Percentiles rank a stretch among this genome's conserved stretches.
Conservation (phyloP, 2,888 invertebrate genomes). For the Lepidochitona cinerea region DNA sequence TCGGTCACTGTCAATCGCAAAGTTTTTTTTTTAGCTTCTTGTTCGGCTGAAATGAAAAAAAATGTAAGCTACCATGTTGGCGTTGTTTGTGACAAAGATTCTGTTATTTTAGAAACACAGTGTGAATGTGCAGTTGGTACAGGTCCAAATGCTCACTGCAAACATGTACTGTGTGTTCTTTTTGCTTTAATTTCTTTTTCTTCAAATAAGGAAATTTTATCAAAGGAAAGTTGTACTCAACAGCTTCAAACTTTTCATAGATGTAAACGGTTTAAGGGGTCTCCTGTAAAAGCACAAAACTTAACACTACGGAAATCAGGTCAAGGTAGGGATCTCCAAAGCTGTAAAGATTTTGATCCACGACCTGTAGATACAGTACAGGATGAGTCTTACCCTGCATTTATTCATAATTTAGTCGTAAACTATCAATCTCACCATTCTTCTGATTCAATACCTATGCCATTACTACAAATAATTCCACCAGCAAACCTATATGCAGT, state of each 20-base stretch:
- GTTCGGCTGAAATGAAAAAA: conserved; percentile 28
- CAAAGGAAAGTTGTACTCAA: conserved; percentile 31
- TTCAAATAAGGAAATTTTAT: conserved; percentile 4
- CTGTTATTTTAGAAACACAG: conserved; percentile 29
- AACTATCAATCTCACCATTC: conserved; percentile 11
- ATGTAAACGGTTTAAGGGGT: conserved; percentile 18
- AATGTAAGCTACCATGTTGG: conserved; percentile 25
- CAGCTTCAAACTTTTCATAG: conserved; percentile 29
- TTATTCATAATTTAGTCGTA: conserved; percentile 21
- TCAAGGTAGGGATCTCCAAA: neutral
- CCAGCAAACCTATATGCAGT: conserved; percentile 30
- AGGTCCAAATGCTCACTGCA: conserved; percentile 43
- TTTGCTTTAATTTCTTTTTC: conserved; percentile 19
- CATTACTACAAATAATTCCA: conserved; percentile 26
- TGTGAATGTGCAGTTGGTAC: conserved; percentile 43
- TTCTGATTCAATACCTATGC: conserved; percentile 27
- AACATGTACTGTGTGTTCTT: conserved; percentile 34
- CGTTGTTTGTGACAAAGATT: conserved; percentile 18
- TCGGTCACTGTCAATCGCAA: neutral
- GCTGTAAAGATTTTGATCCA: neutral
- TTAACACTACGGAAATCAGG: conserved; percentile 6
- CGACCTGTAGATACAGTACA: neutral
- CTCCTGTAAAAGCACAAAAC: conserved; percentile 22
- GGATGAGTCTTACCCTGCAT: neutral
- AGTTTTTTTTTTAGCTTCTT: neutral